A percentile compares a stretch with the other conserved stretches of the same genome.
phyloP scores from a whole-genome alignment of 2,113 vertebrate genomes.

The Ardeotis arabs region DNA sequence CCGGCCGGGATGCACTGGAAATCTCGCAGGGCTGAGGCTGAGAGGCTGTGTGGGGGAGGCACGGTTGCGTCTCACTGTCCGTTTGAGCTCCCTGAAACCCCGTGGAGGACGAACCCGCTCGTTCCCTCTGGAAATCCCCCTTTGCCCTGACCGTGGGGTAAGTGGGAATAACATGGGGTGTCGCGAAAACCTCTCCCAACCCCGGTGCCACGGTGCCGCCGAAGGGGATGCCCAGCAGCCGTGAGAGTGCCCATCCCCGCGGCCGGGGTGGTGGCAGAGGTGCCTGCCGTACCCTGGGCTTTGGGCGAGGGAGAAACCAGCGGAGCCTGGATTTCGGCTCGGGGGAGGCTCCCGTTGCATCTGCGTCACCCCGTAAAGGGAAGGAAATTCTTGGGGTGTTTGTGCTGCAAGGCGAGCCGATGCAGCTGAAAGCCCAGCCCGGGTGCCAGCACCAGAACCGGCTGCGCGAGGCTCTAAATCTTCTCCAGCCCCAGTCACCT shows the following conservation, averaged over 20 bases:
- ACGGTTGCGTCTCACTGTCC: fast-evolving
- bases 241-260: neutral
- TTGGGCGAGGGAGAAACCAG: neutral
- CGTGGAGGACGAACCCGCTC: fast-evolving
- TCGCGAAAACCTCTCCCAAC: neutral
- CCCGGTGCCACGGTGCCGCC: fast-evolving
- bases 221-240: neutral
- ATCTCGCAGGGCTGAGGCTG: neutral
- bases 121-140: neutral
- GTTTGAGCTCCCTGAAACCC: fast-evolving
- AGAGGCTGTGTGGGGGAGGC: neutral
- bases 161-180: fast-evolving
- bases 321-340: neutral
- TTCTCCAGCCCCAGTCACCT: neutral
- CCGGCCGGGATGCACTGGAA: slow-evolving; percentile 54
- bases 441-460: neutral
- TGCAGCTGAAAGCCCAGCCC: neutral
- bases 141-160: fast-evolving
- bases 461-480: neutral
- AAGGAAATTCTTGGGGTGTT: neutral
- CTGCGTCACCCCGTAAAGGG: neutral
- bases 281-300: fast-evolving
- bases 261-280: neutral
- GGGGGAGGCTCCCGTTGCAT: fast-evolving
- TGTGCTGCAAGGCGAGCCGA: neutral